A percentile compares a stretch with the other conserved stretches of the same genome.
Conservation (phyloP, 2,797 vertebrate genomes). For the Sebastes itinus region DNA sequence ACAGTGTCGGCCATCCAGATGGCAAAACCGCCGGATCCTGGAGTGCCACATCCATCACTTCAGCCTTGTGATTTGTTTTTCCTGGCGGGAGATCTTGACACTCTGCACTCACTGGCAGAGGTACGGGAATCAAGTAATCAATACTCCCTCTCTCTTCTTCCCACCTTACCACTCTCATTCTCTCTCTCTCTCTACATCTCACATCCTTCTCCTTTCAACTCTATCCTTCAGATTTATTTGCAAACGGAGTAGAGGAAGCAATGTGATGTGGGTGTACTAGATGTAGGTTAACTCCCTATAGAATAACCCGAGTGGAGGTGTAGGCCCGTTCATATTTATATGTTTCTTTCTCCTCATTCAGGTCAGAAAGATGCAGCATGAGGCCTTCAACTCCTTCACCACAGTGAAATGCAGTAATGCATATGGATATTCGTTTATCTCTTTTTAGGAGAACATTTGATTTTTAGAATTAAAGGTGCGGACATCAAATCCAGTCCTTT, state of each 20-base stretch:
- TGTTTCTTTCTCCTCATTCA: slow-evolving; percentile 35
- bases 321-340: slow-evolving; percentile 57
- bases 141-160: slow-evolving; percentile 71
- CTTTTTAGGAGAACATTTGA: not conserved
- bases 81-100: slow-evolving; percentile 83
- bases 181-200: slow-evolving; percentile 19
- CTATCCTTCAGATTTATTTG: slow-evolving; percentile 72
- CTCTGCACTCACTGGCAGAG: slow-evolving; percentile 79
- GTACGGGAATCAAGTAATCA: slow-evolving; percentile 82
- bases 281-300: slow-evolving; percentile 73
- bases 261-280: slow-evolving; percentile 60
- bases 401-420: slow-evolving; percentile 11
- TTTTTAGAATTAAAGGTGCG: slow-evolving; percentile 2
- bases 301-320: slow-evolving; percentile 58
- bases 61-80: slow-evolving; percentile 84
- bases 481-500: not conserved
- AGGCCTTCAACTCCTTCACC: slow-evolving; percentile 4
- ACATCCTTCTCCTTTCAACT: slow-evolving; percentile 42
- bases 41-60: slow-evolving; percentile 87
- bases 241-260: slow-evolving; percentile 56
- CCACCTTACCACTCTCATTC: slow-evolving; percentile 52
- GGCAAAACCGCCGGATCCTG: slow-evolving; percentile 78
- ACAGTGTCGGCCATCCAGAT: slow-evolving; percentile 82
- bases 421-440: slow-evolving; percentile 11
- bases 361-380: slow-evolving; percentile 34